phyloP scores from a whole-genome alignment of 2,797 vertebrate genomes.

The Phataginus tricuspis region DNA sequence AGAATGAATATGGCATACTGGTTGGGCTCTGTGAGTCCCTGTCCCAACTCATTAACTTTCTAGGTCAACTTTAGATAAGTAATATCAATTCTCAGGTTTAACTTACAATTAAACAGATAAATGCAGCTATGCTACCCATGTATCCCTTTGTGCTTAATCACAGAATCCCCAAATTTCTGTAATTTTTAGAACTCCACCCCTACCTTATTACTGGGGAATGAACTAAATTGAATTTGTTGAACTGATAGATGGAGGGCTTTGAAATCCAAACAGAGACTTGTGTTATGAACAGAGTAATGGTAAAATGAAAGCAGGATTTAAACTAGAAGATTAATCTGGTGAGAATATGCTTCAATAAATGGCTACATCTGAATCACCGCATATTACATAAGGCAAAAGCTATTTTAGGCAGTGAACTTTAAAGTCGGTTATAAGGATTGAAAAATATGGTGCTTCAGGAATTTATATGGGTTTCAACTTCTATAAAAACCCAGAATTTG shows the following conservation, averaged over 20 bases:
- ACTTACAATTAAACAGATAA: background rate
- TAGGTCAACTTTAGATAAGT: background rate
- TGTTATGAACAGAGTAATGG: background rate
- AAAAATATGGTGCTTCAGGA: constrained; percentile 41
- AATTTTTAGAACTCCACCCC: background rate
- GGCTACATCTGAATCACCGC: constrained; percentile 54
- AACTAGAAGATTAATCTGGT: constrained; percentile 22
- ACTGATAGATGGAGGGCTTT: background rate
- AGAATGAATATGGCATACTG: background rate
- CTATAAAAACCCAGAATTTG: background rate
- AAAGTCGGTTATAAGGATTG: constrained; percentile 47
- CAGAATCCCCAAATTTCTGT: background rate
- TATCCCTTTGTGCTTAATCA: background rate
- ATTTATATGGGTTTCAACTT: constrained; percentile 29
- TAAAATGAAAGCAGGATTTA: constrained; percentile 36
- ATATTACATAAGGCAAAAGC: constrained; percentile 51
- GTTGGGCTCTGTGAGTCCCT: background rate
- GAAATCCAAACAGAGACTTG: background rate
- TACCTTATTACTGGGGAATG: background rate
- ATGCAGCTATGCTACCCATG: background rate
- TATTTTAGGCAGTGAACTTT: constrained; percentile 72
- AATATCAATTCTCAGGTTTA: background rate
- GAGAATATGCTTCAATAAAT: constrained; percentile 36
- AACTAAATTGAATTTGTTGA: background rate
- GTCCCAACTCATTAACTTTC: background rate